These are phyloP conservation scores for Helleia helle DNA, from an alignment of 2,888 invertebrate species.

Conservation along the genomic window DNA sequence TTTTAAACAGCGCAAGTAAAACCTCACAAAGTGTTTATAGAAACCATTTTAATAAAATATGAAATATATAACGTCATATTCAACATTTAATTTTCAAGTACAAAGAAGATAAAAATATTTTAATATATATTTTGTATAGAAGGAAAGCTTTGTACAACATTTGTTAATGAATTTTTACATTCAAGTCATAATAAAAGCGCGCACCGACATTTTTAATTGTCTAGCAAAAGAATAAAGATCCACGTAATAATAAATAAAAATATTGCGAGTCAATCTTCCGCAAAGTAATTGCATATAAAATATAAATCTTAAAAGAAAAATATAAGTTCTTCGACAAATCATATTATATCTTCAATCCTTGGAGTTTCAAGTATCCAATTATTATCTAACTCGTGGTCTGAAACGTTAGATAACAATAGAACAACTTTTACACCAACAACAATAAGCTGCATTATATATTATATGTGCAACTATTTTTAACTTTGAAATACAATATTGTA, in stretches of 20 bases:
- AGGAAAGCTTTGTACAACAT: too few species aligned
- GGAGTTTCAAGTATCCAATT: slow-evolving; percentile 15
- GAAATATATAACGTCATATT: too few species aligned
- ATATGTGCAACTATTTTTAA: background rate
- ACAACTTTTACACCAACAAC: background rate
- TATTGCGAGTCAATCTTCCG: background rate
- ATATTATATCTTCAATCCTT: slow-evolving; percentile 6
- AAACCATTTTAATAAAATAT: too few species aligned
- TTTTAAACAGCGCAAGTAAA: too few species aligned
- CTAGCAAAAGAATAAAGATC: background rate
- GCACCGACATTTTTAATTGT: too few species aligned
- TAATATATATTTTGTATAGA: too few species aligned
- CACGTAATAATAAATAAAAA: background rate
- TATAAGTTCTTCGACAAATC: slow-evolving; percentile 10
- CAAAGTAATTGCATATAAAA: background rate
- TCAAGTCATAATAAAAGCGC: too few species aligned
- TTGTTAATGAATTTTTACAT: too few species aligned
- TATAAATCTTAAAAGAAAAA: background rate
- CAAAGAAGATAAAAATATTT: too few species aligned
- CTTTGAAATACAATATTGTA: background rate
- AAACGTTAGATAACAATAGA: slow-evolving; percentile 6
- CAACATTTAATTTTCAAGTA: too few species aligned
- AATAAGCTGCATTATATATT: background rate
- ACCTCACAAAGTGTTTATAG: too few species aligned
- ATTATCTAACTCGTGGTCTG: slow-evolving; percentile 11